Evolutionary conservation across 2,888 invertebrate genomes (phyloP).

Genomic region (Synanthedon myopaeformis): DNA sequence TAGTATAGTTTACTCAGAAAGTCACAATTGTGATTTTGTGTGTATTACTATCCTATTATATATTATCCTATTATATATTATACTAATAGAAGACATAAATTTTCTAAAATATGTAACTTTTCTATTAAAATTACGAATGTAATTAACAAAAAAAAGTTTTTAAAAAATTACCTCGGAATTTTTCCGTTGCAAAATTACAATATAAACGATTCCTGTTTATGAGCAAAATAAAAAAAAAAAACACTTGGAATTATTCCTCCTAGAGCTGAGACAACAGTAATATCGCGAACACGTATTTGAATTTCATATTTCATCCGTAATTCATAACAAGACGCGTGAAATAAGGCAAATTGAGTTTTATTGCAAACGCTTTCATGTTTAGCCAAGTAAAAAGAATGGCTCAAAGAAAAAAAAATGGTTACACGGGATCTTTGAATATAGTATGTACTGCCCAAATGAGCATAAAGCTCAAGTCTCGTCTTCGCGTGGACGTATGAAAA

Average conservation of each 20-base stretch:
- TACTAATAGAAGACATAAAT: no score
- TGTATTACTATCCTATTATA: no score
- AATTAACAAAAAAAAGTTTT: no score
- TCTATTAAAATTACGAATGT: no score
- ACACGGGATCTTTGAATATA: slow-evolving; percentile 12
- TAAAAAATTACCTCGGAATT: no score
- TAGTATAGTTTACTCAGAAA: no score
- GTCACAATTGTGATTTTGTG: no score
- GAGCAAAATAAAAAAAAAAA: background rate
- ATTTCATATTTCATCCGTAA: slow-evolving; percentile 22
- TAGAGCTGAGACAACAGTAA: background rate
- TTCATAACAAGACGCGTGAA: slow-evolving; percentile 20
- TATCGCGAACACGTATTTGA: slow-evolving; percentile 12
- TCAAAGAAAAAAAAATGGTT: slow-evolving; percentile 9
- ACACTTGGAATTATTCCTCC: background rate
- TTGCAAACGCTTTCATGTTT: slow-evolving; percentile 23
- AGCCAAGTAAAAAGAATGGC: slow-evolving; percentile 16
- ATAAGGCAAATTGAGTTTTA: slow-evolving; percentile 28
- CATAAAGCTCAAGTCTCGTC: slow-evolving; percentile 13
- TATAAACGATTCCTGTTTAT: background rate
- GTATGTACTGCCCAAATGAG: slow-evolving; percentile 14
- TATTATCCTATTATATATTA: no score
- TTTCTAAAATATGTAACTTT: no score
- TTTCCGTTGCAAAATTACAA: no score
- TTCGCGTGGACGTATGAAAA: slow-evolving; percentile 10